Conservation (phyloP, 2,888 invertebrate species). For the Opisthograptis luteolata region DNA sequence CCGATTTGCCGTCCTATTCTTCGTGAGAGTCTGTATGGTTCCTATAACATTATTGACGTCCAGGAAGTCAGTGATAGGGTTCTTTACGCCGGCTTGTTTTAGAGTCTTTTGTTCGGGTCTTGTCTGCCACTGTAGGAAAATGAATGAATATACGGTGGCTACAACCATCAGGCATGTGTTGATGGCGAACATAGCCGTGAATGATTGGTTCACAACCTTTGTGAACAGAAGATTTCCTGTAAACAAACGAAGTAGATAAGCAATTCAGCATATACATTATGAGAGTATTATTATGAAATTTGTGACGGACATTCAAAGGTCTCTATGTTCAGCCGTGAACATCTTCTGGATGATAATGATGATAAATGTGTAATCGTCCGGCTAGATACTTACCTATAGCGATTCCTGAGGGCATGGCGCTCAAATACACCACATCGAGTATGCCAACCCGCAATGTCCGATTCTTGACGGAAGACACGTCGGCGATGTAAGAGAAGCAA, state of each 20-base stretch:
- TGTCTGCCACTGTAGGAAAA: slow-evolving; percentile 89
- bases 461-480: slow-evolving; percentile 87
- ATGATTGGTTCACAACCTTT: slow-evolving; percentile 86
- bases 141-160: slow-evolving; percentile 86
- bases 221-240: slow-evolving; percentile 87
- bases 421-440: slow-evolving; percentile 91
- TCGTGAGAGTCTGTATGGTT: slow-evolving; percentile 86
- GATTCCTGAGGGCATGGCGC: slow-evolving; percentile 93
- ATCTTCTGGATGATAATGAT: no score
- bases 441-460: slow-evolving; percentile 92
- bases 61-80: slow-evolving; percentile 88
- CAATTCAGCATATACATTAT: neutral
- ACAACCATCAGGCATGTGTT: slow-evolving; percentile 86
- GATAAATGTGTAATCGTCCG: no score
- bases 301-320: no score
- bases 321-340: no score
- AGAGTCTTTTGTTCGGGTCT: slow-evolving; percentile 85
- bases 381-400: slow-evolving; percentile 85
- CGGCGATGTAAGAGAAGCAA: slow-evolving; percentile 92
- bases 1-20: slow-evolving; percentile 82
- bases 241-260: neutral
- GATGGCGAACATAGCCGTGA: slow-evolving; percentile 89
- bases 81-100: slow-evolving; percentile 81
- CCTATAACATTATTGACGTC: slow-evolving; percentile 87
- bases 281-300: neutral